Evolutionary conservation across 2,113 vertebrate species (phyloP).

Genomic region (Nyctibius bracteatus): DNA sequence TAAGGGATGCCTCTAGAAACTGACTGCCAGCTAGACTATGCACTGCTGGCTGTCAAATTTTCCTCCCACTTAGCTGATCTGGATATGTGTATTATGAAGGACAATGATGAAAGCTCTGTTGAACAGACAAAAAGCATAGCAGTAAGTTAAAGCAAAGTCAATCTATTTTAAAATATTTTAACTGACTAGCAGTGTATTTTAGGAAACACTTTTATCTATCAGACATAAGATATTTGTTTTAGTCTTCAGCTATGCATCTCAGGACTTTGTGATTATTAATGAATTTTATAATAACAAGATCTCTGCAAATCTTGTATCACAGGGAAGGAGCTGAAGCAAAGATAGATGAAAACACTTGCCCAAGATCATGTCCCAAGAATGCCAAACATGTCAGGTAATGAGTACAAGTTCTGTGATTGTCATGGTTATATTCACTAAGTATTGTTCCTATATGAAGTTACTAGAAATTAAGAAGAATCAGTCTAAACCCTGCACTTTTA

Average conservation of each 20-base stretch:
- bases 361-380: neutral
- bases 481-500: neutral
- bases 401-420: neutral
- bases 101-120: neutral
- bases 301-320: neutral
- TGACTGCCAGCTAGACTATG: neutral
- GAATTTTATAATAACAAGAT: neutral
- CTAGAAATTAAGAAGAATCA: neutral
- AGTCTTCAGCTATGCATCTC: neutral
- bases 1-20: neutral
- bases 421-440: neutral
- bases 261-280: neutral
- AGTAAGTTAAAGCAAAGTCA: neutral
- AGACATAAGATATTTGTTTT: neutral
- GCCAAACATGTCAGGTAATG: neutral
- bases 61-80: neutral
- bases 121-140: neutral
- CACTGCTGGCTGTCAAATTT: neutral
- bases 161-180: neutral
- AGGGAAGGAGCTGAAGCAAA: neutral
- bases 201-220: neutral
- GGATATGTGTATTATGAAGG: neutral
- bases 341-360: neutral
- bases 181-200: neutral
- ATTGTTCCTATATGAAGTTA: neutral